phyloP scores from a whole-genome alignment of 2,797 vertebrate species.

The Phaenicophaeus curvirostris region DNA sequence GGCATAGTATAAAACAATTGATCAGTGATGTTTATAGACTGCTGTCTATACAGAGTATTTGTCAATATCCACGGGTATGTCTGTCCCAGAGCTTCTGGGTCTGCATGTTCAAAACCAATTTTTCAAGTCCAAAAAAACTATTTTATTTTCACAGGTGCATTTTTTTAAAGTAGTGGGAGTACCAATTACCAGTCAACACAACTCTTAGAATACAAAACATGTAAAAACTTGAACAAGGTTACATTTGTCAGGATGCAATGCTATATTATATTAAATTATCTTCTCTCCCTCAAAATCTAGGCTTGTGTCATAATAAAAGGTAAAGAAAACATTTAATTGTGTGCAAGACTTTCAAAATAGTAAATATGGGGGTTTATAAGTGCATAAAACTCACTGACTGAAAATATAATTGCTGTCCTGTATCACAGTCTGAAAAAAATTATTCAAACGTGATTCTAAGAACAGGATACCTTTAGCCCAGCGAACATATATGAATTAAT shows the following conservation, averaged over 20 bases:
- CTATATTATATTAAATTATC: neutral
- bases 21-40: neutral
- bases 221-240: neutral
- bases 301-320: neutral
- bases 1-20: neutral
- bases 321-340: neutral
- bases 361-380: neutral
- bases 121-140: neutral
- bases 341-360: neutral
- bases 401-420: neutral
- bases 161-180: neutral
- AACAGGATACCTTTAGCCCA: neutral
- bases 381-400: neutral
- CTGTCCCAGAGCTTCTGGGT: neutral
- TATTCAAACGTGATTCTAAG: neutral
- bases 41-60: neutral
- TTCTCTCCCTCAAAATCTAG: neutral
- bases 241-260: neutral
- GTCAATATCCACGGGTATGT: neutral
- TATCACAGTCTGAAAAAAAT: neutral
- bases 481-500: neutral
- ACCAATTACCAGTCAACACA: neutral
- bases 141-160: neutral
- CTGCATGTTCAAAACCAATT: neutral
- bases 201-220: neutral